phyloP scores from a whole-genome alignment of 2,888 invertebrate species.

The Druceiella hillmani region DNA sequence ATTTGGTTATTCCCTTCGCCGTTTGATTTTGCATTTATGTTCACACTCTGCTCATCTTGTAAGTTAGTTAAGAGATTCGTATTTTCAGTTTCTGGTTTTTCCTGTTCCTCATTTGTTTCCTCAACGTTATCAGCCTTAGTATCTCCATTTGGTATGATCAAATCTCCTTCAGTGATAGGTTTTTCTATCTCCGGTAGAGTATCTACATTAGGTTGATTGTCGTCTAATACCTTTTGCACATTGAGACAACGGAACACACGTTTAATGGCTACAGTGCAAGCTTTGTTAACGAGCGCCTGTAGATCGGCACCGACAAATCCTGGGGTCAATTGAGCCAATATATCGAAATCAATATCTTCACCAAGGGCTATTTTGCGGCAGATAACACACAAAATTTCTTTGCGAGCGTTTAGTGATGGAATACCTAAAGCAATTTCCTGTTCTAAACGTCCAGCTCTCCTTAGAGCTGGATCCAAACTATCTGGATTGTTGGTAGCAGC shows the following conservation, averaged over 20 bases:
- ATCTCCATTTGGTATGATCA: constrained; percentile 27
- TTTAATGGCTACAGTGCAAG: constrained; percentile 83
- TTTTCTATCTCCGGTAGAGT: constrained; percentile 21
- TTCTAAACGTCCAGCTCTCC: constrained; percentile 90
- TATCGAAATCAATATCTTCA: constrained; percentile 63
- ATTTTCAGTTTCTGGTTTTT: constrained; percentile 21
- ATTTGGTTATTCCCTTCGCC: constrained; percentile 12
- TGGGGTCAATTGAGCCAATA: constrained; percentile 81
- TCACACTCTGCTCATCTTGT: constrained; percentile 16
- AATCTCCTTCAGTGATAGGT: constrained; percentile 12
- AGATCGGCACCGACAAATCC: constrained; percentile 97
- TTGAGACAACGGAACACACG: too few relatives aligned
- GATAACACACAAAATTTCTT: constrained; percentile 69
- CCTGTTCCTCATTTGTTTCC: constrained; percentile 31
- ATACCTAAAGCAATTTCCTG: constrained; percentile 92
- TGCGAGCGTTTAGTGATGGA: constrained; percentile 78
- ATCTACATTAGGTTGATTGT: constrained; percentile 24
- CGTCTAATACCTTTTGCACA: too few relatives aligned
- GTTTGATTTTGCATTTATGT: constrained; percentile 14
- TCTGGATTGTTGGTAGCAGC: constrained; percentile 97
- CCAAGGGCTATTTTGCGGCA: constrained; percentile 65
- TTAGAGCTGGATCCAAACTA: constrained; percentile 83
- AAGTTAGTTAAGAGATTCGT: constrained; percentile 18
- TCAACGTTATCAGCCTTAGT: constrained; percentile 38
- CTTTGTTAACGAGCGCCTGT: constrained; percentile 77